Conservation (phyloP, 1,140 invertebrate genomes). For the Drosophila paulistorum region DNA sequence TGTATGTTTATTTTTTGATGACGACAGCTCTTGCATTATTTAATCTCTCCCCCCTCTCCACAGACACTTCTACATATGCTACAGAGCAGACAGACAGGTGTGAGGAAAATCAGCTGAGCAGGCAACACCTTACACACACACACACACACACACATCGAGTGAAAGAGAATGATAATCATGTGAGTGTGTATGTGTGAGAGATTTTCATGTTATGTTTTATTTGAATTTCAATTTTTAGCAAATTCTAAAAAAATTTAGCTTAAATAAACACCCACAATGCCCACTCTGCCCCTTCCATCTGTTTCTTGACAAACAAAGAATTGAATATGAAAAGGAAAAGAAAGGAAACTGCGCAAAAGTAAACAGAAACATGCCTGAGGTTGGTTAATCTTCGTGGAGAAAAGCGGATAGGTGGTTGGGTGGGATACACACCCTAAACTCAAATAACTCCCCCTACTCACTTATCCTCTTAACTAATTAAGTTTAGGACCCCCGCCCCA, state of each 20-base stretch:
- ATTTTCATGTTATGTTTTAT: not conserved
- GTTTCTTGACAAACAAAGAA: conserved; percentile 38
- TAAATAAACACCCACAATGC: not conserved
- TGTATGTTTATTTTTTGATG: conserved; percentile 21
- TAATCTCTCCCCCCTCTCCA: not conserved
- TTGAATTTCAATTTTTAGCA: conserved; percentile 1
- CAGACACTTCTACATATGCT: not conserved
- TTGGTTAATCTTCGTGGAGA: conserved; percentile 11
- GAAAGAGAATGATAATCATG: not conserved
- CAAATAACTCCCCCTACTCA: conserved; percentile 48
- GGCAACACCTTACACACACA: conserved; percentile 4
- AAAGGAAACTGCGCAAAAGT: conserved; percentile 55
- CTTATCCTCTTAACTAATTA: conserved; percentile 30
- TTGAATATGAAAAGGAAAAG: conserved; percentile 25
- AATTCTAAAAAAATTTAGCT: conserved; percentile 10
- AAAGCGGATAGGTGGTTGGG: not conserved
- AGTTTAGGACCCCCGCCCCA: not conserved
- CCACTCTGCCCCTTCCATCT: not conserved
- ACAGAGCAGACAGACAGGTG: conserved; percentile 26
- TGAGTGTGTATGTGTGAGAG: not conserved
- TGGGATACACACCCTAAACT: conserved; percentile 38
- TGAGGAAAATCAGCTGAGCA: conserved; percentile 22
- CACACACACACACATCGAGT: not conserved
- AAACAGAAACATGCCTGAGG: conserved; percentile 36
- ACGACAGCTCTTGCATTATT: conserved; percentile 36